These are phyloP conservation scores for Axea sp. DNA, from an alignment of 2,888 invertebrate species.

Conservation along the genomic window DNA sequence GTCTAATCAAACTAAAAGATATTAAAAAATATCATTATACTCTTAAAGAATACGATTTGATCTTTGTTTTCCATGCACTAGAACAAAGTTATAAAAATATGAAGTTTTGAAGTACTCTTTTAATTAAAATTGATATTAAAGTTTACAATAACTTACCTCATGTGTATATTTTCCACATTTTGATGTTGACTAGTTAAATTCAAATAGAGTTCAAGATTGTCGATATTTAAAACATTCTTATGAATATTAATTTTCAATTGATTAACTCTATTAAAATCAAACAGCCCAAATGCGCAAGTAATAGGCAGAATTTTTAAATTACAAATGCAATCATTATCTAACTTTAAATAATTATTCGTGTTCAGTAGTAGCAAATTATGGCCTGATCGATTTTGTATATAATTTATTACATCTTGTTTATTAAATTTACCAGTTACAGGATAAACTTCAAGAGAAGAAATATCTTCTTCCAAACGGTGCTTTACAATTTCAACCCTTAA, in stretches of 20 bases:
- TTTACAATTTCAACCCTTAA: slow-evolving; percentile 78
- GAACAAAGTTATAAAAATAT: too few species aligned
- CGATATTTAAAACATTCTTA: slow-evolving; percentile 13
- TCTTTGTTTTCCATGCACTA: too few species aligned
- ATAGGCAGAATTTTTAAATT: slow-evolving; percentile 66
- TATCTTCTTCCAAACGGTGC: slow-evolving; percentile 76
- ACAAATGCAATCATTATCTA: slow-evolving; percentile 62
- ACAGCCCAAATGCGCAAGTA: slow-evolving; percentile 62
- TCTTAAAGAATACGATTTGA: too few species aligned
- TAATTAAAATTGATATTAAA: too few species aligned
- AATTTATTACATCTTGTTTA: slow-evolving; percentile 70
- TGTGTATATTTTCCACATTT: slow-evolving; percentile 1
- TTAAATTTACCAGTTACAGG: slow-evolving; percentile 68
- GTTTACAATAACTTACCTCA: too few species aligned
- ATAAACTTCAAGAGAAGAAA: slow-evolving; percentile 80
- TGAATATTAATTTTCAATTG: slow-evolving; percentile 59
- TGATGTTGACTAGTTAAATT: background rate
- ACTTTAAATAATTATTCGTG: slow-evolving; percentile 77
- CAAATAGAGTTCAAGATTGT: slow-evolving; percentile 9
- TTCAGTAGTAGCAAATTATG: slow-evolving; percentile 82
- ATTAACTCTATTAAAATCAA: slow-evolving; percentile 62
- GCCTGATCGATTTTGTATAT: slow-evolving; percentile 79
- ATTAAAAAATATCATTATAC: too few species aligned
- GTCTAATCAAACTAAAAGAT: too few species aligned
- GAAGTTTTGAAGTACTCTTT: too few species aligned